phyloP scores from a whole-genome alignment of 1,140 invertebrate genomes.

The Trialeurodes vaporariorum region DNA sequence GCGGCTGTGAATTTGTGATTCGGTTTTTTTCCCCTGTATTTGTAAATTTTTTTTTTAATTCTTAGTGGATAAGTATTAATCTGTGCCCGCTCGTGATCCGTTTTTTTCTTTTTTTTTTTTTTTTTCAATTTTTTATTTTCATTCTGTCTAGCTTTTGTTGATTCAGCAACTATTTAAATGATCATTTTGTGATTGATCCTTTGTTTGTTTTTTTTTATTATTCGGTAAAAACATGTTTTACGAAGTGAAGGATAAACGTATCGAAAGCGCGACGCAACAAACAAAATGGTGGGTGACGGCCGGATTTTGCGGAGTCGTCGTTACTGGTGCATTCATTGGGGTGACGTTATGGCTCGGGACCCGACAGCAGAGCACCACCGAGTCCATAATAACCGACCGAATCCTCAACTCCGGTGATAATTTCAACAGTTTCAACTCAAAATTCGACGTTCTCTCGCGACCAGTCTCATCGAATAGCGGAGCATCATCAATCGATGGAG shows the following conservation, averaged over 20 bases:
- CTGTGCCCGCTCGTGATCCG: no score
- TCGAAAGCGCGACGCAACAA: constrained; percentile 13
- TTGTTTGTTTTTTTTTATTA: constrained; percentile 1
- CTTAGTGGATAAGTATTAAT: not conserved
- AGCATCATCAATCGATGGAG: constrained; percentile 8
- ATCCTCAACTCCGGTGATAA: constrained; percentile 5
- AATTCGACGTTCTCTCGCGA: not conserved
- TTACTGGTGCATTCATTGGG: constrained; percentile 24
- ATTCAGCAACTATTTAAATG: no score
- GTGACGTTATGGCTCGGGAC: constrained; percentile 25
- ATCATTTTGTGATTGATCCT: no score
- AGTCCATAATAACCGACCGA: constrained; percentile 4
- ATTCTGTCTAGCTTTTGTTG: no score
- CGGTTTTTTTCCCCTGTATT: no score
- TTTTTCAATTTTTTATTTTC: no score
- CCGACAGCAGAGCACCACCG: constrained; percentile 5
- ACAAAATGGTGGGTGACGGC: constrained; percentile 26
- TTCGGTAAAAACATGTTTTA: constrained; percentile 14
- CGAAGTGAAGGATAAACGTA: constrained; percentile 19
- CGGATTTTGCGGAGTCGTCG: constrained; percentile 21
- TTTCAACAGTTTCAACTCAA: constrained; percentile 1
- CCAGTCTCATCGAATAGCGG: no score
- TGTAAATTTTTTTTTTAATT: not conserved
- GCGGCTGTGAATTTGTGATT: no score
- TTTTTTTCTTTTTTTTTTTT: no score